Percentiles rank a stretch among this genome's conserved stretches.
phyloP scores from a whole-genome alignment of 2,797 vertebrate species.

The Galagoides demidoff region DNA sequence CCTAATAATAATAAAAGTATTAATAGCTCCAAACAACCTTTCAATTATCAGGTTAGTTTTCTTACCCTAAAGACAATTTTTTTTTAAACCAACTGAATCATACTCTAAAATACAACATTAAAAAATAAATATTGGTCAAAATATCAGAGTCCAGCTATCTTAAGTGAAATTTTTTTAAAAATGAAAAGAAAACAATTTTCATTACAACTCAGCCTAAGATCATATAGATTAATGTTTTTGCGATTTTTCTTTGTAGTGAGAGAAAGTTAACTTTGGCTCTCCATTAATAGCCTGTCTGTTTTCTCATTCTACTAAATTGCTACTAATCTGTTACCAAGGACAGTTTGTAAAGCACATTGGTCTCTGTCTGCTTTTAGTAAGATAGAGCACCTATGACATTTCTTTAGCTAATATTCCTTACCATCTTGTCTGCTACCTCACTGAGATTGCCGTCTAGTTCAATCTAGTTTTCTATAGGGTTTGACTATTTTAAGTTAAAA shows the following conservation, averaged over 20 bases:
- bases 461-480: not conserved
- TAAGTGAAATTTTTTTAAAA: not conserved
- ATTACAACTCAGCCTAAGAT: conserved; percentile 53
- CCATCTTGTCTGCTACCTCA: not conserved
- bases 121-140: conserved; percentile 18
- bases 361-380: conserved; percentile 34
- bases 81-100: not conserved
- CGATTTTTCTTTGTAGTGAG: not conserved
- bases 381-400: not conserved
- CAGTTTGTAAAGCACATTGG: conserved; percentile 47
- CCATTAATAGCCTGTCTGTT: conserved; percentile 42
- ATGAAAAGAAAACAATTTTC: conserved; percentile 4
- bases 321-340: conserved; percentile 55
- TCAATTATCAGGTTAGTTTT: not conserved
- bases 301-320: conserved; percentile 38
- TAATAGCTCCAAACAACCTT: not conserved
- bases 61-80: not conserved
- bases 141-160: not conserved
- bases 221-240: conserved; percentile 28
- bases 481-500: conserved; percentile 21
- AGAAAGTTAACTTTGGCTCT: conserved; percentile 25
- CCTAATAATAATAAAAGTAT: not conserved
- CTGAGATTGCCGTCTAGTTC: not conserved
- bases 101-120: conserved; percentile 4
- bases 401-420: conserved; percentile 3